Evolutionary conservation across 2,113 vertebrate species (phyloP).

Genomic region (Xerus inauris): DNA sequence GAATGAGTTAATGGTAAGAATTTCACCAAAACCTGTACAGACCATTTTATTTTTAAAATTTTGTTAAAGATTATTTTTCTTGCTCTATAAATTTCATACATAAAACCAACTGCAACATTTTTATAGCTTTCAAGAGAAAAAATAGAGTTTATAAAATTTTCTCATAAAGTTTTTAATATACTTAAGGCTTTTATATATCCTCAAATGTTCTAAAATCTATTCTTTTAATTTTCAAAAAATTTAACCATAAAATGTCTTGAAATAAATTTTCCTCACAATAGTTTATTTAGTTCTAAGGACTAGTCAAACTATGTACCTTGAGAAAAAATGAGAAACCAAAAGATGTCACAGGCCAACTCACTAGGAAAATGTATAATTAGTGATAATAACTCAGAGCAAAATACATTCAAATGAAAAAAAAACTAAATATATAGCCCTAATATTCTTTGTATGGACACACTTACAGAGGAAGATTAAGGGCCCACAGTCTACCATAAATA

Average conservation of each 20-base stretch:
- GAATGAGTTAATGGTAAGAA: background rate
- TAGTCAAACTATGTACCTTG: background rate
- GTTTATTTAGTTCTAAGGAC: background rate
- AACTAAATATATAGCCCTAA: too few relatives aligned
- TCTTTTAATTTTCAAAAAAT: background rate
- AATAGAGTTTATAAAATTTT: background rate
- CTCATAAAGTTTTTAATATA: background rate
- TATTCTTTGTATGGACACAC: background rate
- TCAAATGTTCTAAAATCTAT: background rate
- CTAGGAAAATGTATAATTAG: background rate
- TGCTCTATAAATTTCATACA: background rate
- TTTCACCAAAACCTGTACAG: background rate
- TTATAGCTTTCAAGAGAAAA: background rate
- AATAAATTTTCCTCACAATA: background rate
- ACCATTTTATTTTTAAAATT: background rate
- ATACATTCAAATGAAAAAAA: background rate
- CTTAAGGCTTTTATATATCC: background rate
- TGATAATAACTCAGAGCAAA: background rate
- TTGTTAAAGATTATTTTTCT: background rate
- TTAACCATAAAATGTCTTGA: background rate
- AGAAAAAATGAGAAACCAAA: background rate
- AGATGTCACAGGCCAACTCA: background rate
- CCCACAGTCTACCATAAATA: background rate
- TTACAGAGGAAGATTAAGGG: background rate
- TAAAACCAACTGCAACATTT: background rate